Evolutionary conservation across 2,888 invertebrate genomes (phyloP), one percentile per base, ranked within the genome.

Genomic region (Oxytorus armatus): DNA sequence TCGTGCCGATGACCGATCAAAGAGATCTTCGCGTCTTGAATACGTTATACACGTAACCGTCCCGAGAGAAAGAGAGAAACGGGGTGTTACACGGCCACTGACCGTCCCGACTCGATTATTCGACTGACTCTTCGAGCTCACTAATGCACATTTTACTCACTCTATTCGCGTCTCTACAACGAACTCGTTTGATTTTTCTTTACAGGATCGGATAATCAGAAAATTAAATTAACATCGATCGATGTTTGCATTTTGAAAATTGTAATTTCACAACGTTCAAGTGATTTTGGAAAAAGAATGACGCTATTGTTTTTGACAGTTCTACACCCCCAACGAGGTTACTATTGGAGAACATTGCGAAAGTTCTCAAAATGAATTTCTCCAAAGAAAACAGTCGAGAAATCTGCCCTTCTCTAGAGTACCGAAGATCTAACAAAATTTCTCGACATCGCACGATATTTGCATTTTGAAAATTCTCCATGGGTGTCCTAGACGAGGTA

Each of bases 1-100:
- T 90, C 90, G 89, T 89, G 89, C 89, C 90, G 90, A 90, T 90
- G 91, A 90, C 90, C 91, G 89, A 90, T 90, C 90, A 89, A 88
- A 90, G 86, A 88, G 85, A 86, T 87, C 85, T 86, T 88, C 85
- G 89, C 86, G 88, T 84, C 86, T 87, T 89, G 90, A 91, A 91
- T 91, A 89, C 89, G 81, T 82, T 90, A 91, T 90, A 89, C 86
- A 88, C 89, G 84, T 84, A 90, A 90, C 90, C 90, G 89, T 90
- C 85, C 87, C 16, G 70, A 59, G 70, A 61, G 21, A 14, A 25
- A 59, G 36, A 49, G 5, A 21, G 44, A 57, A 39, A 61, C 1
- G 42, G 44, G 18, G 39, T 39, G 44, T 55, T 49, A 82, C 85
- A 86, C 88, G 90, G 89, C 88, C 89, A 89, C 86, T 89, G 90